phyloP scores from a whole-genome alignment of 2,888 invertebrate species.

The Bombylius major region DNA sequence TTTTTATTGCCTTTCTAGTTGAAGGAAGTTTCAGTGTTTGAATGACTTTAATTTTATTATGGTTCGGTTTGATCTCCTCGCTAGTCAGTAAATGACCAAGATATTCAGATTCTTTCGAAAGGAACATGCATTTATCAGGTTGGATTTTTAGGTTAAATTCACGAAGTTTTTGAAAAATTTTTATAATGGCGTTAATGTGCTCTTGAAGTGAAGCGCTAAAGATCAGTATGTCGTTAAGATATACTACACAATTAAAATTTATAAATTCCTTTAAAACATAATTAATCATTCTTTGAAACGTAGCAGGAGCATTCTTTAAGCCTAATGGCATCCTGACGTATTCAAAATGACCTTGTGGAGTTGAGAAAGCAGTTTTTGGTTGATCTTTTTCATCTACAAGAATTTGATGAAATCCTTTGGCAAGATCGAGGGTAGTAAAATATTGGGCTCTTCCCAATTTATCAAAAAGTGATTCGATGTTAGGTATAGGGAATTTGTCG shows the following conservation, averaged over 20 bases:
- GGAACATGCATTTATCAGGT: neutral
- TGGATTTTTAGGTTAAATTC: neutral
- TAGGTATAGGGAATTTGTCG: conserved; percentile 11
- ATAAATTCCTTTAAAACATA: too few species aligned
- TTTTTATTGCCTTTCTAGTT: neutral
- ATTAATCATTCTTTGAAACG: too few species aligned
- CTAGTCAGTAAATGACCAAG: neutral
- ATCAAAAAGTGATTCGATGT: conserved; percentile 8
- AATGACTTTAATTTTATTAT: neutral
- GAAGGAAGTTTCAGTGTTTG: neutral
- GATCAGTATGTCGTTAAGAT: too few species aligned
- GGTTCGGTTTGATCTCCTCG: neutral
- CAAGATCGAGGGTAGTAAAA: conserved; percentile 8
- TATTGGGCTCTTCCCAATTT: conserved; percentile 9
- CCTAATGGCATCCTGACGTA: too few species aligned
- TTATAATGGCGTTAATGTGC: too few species aligned
- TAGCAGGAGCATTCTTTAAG: too few species aligned
- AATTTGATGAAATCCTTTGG: conserved; percentile 12
- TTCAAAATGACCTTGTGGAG: too few species aligned
- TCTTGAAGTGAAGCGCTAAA: too few species aligned
- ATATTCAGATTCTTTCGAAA: neutral
- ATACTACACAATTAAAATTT: too few species aligned
- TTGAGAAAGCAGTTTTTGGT: conserved; percentile 7
- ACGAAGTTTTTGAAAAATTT: neutral
- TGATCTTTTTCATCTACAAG: conserved; percentile 7